Base-by-base conservation (phyloP, 2,888 invertebrate genomes). In the Netelia melanura region DNA sequence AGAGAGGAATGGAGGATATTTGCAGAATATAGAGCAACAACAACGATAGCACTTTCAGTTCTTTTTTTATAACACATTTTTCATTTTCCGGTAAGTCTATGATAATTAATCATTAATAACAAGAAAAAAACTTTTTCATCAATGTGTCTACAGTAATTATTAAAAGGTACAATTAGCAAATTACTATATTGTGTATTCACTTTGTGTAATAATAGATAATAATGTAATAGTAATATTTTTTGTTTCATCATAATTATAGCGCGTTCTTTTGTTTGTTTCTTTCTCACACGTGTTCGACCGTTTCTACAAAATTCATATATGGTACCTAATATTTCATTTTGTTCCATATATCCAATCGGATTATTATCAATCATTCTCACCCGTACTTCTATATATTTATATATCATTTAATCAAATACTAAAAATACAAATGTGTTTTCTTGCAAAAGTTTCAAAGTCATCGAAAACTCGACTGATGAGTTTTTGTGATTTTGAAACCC, bases 91-190 rank as follows among this genome's bases (percentile, higher is more conserved):
- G 91, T 92, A 93, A 91, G 91, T 92, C 91, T 93, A 93, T 92
- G 92, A 90, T 93, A 93, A 91, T 91, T 92, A 91, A 93, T 92
- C 90, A 92, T 93, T 92, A 93, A 93, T 92, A 93, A 93, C 92
- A 93, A 93, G 93, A 92, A 92, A 83, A 75, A 83, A 72, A 72
- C 90, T 91, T 90, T 75, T 90, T 92, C 91, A 91, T 93, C 91
- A 91, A 91, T 92, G 91, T 92, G 92, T 93, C 92, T 93, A 93
- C 92, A 92, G 91, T 93, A 93, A 93, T 93, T 92, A 93, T 93
- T 93, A 92, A 93, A 93, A 93, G 93, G 92, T 93, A 93, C 92
- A 93, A 93, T 93, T 93, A 93, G 92, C 92, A 93, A 93, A 93
- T 93, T 92, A 93, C 92, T 92, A 92, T 92, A 89, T 92, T 91